A percentile compares a stretch with the other conserved stretches of the same genome.
phyloP scores from a whole-genome alignment of 2,113 vertebrate species.

The Crotalus tigris region DNA sequence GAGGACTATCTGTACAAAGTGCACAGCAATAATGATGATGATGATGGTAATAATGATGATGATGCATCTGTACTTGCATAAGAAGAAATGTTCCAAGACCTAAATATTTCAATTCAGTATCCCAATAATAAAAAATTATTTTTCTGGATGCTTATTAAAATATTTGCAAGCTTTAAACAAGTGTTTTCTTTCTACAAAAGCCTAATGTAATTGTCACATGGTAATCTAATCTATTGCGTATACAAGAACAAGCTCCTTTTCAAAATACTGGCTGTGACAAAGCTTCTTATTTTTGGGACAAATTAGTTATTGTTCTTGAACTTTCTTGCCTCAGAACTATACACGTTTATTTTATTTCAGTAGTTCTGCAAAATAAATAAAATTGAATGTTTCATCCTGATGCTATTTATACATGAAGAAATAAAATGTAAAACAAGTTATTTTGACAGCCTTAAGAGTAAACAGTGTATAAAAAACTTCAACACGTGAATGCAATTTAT shows the following conservation, averaged over 20 bases:
- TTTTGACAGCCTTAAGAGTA: neutral
- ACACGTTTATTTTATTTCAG: neutral
- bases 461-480: neutral
- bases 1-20: neutral
- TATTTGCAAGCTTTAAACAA: conserved; percentile 30
- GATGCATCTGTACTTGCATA: neutral
- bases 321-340: conserved; percentile 38
- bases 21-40: neutral
- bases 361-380: conserved; percentile 23
- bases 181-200: conserved; percentile 55
- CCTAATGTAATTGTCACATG: conserved; percentile 57
- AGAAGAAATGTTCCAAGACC: conserved; percentile 3
- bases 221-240: conserved; percentile 62
- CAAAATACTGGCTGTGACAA: conserved; percentile 64
- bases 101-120: conserved; percentile 33
- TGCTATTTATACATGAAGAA: neutral
- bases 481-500: neutral
- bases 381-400: conserved; percentile 8
- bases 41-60: neutral
- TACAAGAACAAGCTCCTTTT: conserved; percentile 51
- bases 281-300: conserved; percentile 64
- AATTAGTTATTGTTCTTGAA: conserved; percentile 59
- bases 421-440: neutral
- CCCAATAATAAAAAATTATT: conserved; percentile 5
- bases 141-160: conserved; percentile 32